Percentiles rank a stretch among this genome's conserved stretches.
Evolutionary conservation across 2,888 invertebrate genomes (phyloP).

Genomic region (Lasioglossum calceatum): DNA sequence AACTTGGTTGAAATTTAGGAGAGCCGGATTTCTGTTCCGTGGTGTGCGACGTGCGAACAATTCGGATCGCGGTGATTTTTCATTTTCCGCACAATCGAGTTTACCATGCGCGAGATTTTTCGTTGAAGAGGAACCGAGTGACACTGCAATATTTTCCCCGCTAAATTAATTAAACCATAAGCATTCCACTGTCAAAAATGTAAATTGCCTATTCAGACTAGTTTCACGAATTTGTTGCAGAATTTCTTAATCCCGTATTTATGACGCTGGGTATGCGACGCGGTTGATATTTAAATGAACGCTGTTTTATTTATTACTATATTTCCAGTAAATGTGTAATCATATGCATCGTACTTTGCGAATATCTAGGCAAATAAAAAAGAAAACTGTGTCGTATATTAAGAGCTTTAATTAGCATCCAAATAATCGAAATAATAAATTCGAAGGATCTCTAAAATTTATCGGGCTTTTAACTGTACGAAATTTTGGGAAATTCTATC

Average conservation of each 20-base stretch:
- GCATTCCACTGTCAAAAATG: background rate
- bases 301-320: background rate
- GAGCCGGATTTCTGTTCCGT: background rate
- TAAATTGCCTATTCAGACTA: background rate
- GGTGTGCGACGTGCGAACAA: background rate
- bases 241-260: conserved; percentile 6
- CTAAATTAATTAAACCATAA: background rate
- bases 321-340: background rate
- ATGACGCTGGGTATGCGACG: background rate
- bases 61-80: conserved; percentile 11
- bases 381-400: background rate
- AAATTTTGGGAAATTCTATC: background rate
- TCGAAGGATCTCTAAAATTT: background rate
- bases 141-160: background rate
- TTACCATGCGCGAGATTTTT: background rate
- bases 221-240: background rate
- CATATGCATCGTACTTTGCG: background rate
- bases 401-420: background rate
- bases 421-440: conserved; percentile 2
- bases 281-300: background rate
- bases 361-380: background rate
- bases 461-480: background rate
- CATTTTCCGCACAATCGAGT: conserved; percentile 1
- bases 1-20: background rate
- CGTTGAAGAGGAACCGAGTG: conserved; percentile 7